Evolutionary conservation across 2,797 vertebrate species (phyloP), one percentile per base, ranked within the genome.

Genomic region (Bradypodion pumilum): DNA sequence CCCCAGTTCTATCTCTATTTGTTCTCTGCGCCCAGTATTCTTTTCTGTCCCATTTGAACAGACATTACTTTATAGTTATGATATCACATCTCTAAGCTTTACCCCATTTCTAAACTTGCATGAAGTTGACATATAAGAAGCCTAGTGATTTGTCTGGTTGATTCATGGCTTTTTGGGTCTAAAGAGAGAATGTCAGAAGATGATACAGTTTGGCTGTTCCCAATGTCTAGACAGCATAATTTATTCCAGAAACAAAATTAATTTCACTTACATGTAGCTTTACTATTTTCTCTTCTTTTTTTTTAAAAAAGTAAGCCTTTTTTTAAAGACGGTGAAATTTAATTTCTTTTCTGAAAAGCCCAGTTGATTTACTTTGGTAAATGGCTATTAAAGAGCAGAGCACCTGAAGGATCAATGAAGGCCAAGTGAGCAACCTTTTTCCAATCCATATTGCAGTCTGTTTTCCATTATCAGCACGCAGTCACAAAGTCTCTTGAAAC

Each of bases 181-280:
- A 59, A 69, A 76, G 73, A 42, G 46, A 83, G 68, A 68, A 76
- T 68, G 65, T 74, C 49, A 27, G 44, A 69, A 49, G 74, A 29
- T 60, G 46, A 35, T 56, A 83, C 74, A 83, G 63, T 42, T 76
- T 59, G 74, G 37, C 49, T 42, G 16, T 83, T 76, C 35, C 16
- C 52, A 77, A 42, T 74, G 70, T 82, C 80, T 82, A 82, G 80
- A 74, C 59, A 5, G 56, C 74, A 42, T 74, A 82, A 82, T 81
- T 74, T 81, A 62, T 15, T 69, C 80, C 29, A 63, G 56, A 81
- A 62, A 69, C 73, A 59, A 81, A 74, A 81, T 82, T 74, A 63
- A 82, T 82, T 82, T 82, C 70, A 82, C 70, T 82, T 65, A 16
- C 70, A 44, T 72, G 29, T 21, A 35, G 59, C 32, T 73, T 74